These are phyloP conservation scores for Andrena flavipes DNA, from an alignment of 2,888 invertebrate species.

Conservation along the genomic window DNA sequence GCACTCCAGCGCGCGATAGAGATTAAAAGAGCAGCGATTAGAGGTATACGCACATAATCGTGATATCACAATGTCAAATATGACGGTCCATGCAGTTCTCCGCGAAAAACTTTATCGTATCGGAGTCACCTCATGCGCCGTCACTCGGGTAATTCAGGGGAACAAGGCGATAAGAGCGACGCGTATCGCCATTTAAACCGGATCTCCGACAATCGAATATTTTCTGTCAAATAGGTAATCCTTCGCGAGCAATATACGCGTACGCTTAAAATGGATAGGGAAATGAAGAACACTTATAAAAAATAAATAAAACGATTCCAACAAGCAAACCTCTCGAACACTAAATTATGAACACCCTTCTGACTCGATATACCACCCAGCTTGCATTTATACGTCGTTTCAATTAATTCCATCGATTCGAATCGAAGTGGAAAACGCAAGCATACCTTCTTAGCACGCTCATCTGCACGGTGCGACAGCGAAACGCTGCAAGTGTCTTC, in stretches of 20 bases:
- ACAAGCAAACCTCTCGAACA: background rate
- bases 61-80: background rate
- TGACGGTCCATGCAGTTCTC: conserved; percentile 16
- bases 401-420: too few species aligned
- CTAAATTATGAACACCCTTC: too few species aligned
- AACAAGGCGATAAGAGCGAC: conserved; percentile 5
- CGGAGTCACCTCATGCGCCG: conserved; percentile 15
- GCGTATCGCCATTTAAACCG: conserved; percentile 19
- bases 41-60: background rate
- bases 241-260: background rate
- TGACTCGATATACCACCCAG: too few species aligned
- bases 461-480: conserved; percentile 61
- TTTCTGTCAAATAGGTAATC: conserved; percentile 2
- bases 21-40: conserved; percentile 7
- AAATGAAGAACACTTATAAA: background rate
- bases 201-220: conserved; percentile 8
- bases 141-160: conserved; percentile 15
- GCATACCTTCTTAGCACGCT: conserved; percentile 57
- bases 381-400: too few species aligned
- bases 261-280: background rate
- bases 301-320: background rate
- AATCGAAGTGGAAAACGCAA: too few species aligned
- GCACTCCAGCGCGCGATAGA: too few species aligned
- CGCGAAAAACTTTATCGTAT: conserved; percentile 21
- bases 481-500: conserved; percentile 30